A percentile compares a stretch with the other conserved stretches of the same genome.
Conservation (phyloP, 2,888 invertebrate species). For the Aplocera efformata region DNA sequence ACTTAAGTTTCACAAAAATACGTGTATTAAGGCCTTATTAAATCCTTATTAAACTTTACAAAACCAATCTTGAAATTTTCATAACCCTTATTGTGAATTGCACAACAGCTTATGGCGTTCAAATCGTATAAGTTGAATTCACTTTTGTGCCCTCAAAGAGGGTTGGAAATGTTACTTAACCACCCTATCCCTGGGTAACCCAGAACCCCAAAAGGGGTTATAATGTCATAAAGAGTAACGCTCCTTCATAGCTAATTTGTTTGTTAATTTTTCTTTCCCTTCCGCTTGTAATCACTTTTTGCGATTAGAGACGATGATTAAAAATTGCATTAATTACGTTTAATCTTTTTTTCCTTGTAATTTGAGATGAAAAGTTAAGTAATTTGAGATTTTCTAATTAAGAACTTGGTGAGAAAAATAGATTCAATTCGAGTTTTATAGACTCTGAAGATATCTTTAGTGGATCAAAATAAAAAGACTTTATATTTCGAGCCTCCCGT, state of each 20-base stretch:
- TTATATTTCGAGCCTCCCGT: too few species aligned
- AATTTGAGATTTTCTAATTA: too few species aligned
- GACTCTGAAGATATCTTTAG: too few species aligned
- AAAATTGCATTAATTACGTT: slow-evolving; percentile 27
- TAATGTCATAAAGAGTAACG: slow-evolving; percentile 64
- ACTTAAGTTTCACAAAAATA: too few species aligned
- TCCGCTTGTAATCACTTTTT: slow-evolving; percentile 43
- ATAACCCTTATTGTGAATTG: slow-evolving; percentile 21
- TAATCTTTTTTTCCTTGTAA: slow-evolving; percentile 16
- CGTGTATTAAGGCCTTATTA: too few species aligned
- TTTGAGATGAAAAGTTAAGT: background rate
- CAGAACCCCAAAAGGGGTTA: slow-evolving; percentile 13
- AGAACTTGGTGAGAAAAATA: too few species aligned
- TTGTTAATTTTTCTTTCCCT: slow-evolving; percentile 63
- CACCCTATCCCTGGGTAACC: too few species aligned
- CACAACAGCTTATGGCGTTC: slow-evolving; percentile 33
- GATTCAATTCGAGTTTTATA: too few species aligned
- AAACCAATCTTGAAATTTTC: background rate
- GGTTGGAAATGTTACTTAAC: slow-evolving; percentile 39
- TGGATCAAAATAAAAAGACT: too few species aligned
- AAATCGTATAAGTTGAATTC: slow-evolving; percentile 36
- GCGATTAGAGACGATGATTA: slow-evolving; percentile 36
- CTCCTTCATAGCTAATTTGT: slow-evolving; percentile 69
- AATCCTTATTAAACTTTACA: background rate
- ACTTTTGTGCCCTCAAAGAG: slow-evolving; percentile 32